Evolutionary conservation across 2,113 vertebrate genomes (phyloP), one percentile per base, ranked within the genome.

Genomic region (Catharus fuscescens): DNA sequence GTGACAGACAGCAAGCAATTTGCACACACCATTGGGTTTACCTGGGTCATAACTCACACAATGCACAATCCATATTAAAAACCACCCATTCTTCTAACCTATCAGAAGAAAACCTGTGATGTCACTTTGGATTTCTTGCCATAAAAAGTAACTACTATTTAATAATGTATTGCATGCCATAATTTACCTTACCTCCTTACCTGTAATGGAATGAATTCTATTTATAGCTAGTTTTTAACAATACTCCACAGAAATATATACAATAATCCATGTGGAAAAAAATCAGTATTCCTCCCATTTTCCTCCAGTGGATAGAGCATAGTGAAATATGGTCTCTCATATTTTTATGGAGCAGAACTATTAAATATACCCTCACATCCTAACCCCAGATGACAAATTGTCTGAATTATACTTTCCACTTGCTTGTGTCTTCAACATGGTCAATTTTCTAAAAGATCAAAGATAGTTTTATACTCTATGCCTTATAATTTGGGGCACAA

Each of bases 371-470:
- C 29, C 82, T 80, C 45, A 76, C 25, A 92, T 77, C 36, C 57
- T 86, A 92, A 64, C 52, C 65, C 34, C 34, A 86, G 54, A 80
- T 79, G 69, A 94, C 62, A 94, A 91, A 91, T 32, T 29, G 25
- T n/a, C 62, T 66, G 72, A 89, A 90, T 90, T 85, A 83, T 72
- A 70, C 59, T 72, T 90, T 94, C 73, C 82, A 57, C 42, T 94
- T 88, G 31, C 79, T 90, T 82, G 52, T 76, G 36, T 76, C 86
- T 95, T 95, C 81, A 96, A 81, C 47, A 77, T 13, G 25, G 80
- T 59, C 40, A 92, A 88, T 96, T 86, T 93, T 85, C 82, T 77
- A 32, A 76, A 95, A 93, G 89, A 95, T 90, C 88, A 94, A 93
- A 95, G 57, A 76, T 70, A 83, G 72, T 92, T 96, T 94, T 86